Base-by-base conservation (phyloP, 1,140 invertebrate genomes). In the Leucophenga varia region DNA sequence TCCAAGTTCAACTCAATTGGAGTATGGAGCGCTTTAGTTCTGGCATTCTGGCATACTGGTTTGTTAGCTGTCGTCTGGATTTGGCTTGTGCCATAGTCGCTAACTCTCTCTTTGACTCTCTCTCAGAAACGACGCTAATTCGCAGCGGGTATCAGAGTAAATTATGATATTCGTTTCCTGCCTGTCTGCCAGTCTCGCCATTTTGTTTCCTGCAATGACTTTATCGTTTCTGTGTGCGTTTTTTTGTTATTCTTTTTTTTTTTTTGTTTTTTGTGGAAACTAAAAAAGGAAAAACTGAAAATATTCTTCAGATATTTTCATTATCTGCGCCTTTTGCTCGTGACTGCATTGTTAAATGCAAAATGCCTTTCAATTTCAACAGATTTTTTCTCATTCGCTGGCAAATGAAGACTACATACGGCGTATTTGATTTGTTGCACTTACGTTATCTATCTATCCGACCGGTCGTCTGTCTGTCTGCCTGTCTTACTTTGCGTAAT, bases 111-210 rank as follows among this genome's bases (percentile, higher is more conserved):
- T 34, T 34, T 34, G 12, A n/a, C 32, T 34, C 32, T 34, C 4
- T 34, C 32, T 34, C 7, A 34, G 32, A n/a, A 34, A 14, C 16
- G 13, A n/a, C 4, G 32, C 32, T n/a, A 14, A 16, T 31, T 28
- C 30, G 41, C 37, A 52, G 32, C 25, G 21, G 6, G 6, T 7
- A 28, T 6, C 12, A 28, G 37, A 43, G 12, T 54, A 48, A 52
- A 54, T 51, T 52, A 55, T 55, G 38, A 55, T 21, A 67, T 68
- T 67, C 63, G 64, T 52, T 59, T 63, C 49, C 63, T 57, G 64
- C 43, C 59, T 67, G 67, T 57, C 64, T 68, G 63, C 68, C 63
- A 63, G 63, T 59, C 59, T 68, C 54, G 54, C 68, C 59, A 68
- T 67, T 59, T 64, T 54, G 56, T 13, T 54, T 43, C 46, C 25